Percentiles rank a stretch among this genome's conserved stretches.
phyloP scores from a whole-genome alignment of 2,113 vertebrate genomes.

The Leptocoma aspasia region DNA sequence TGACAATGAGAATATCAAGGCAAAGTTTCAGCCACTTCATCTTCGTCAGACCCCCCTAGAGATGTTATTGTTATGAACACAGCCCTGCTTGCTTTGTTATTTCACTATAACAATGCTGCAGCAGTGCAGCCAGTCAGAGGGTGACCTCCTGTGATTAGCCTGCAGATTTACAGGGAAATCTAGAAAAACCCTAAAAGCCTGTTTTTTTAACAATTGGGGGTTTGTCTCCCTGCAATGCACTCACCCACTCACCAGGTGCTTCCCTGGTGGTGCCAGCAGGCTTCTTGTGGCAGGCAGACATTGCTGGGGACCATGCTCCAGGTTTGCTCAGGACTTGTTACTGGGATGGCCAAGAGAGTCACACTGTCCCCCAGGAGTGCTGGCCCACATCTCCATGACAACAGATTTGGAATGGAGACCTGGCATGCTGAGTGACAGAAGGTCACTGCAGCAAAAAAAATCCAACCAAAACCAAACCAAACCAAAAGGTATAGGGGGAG shows the following conservation, averaged over 20 bases:
- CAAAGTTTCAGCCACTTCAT: not conserved
- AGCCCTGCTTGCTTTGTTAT: not conserved
- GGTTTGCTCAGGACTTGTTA: not conserved
- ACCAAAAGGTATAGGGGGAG: accelerated
- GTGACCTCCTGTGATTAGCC: not conserved
- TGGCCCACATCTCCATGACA: not conserved
- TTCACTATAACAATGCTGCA: not conserved
- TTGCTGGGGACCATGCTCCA: not conserved
- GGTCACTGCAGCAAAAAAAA: not conserved
- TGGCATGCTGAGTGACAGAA: not conserved
- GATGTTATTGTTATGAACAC: not conserved
- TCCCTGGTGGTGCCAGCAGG: not conserved
- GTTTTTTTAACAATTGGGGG: not conserved
- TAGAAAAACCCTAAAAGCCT: not conserved
- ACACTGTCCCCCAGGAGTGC: not conserved
- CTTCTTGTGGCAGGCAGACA: accelerated
- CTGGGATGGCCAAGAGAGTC: not conserved
- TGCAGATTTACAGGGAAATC: not conserved
- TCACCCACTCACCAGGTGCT: not conserved
- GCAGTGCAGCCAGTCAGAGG: not conserved
- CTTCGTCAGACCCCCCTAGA: not conserved
- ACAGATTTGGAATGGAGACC: not conserved
- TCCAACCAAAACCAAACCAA: not conserved
- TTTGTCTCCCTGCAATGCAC: not conserved
- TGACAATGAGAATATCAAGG: not conserved